Percentiles rank a stretch among this genome's conserved stretches.
phyloP scores from a whole-genome alignment of 2,888 invertebrate genomes.

The Brachynemurus nebulosus region DNA sequence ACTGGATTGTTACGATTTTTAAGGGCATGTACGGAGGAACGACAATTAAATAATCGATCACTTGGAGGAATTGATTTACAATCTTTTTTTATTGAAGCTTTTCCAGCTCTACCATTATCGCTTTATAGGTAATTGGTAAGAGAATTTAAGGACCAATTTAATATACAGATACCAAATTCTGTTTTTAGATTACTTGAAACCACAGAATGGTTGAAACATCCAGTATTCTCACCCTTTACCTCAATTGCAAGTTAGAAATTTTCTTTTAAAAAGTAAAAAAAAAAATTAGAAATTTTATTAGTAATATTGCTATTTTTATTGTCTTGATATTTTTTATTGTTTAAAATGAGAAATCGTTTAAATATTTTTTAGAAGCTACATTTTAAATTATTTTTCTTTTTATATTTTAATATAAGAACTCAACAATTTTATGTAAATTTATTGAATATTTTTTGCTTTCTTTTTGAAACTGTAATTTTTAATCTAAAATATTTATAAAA shows the following conservation, averaged over 20 bases:
- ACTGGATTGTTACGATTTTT: conserved; percentile 28
- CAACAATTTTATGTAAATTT: no score
- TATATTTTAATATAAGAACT: no score
- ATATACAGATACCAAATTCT: not conserved
- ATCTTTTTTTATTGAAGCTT: conserved; percentile 24
- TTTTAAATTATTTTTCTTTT: no score
- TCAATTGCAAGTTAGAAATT: conserved; percentile 10
- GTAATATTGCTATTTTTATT: no score
- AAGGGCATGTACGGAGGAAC: conserved; percentile 16
- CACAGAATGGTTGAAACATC: conserved; percentile 27
- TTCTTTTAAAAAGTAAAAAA: no score
- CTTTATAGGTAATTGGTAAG: conserved; percentile 20
- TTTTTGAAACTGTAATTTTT: no score
- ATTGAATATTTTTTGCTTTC: no score
- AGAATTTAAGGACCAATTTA: not conserved
- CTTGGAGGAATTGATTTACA: conserved; percentile 19
- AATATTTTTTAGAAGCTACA: no score
- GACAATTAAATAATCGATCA: conserved; percentile 9
- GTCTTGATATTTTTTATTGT: no score
- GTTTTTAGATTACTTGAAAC: conserved; percentile 25
- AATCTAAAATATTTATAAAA: no score
- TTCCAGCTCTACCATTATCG: conserved; percentile 27
- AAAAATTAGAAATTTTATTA: no score
- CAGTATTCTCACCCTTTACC: conserved; percentile 22
- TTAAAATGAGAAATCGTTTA: no score